Base-by-base conservation (phyloP, 2,888 invertebrate genomes). In the Taenaris catops region DNA sequence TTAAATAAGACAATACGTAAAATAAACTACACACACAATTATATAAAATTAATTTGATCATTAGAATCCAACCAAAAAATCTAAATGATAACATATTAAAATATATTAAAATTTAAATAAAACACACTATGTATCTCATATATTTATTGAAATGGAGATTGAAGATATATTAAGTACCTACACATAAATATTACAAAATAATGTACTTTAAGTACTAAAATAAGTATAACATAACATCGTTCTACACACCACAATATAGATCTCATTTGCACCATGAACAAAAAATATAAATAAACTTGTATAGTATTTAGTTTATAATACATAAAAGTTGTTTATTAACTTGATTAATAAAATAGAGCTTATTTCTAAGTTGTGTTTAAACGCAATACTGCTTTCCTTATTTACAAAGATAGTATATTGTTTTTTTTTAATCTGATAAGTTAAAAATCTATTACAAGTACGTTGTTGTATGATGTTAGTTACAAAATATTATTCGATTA, bases 181-280 rank as follows among this genome's bases (percentile, higher is more conserved):
- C 47, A 55, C 31, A 44, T 49, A 47, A 46, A 49, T 51, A 53
- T 34, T 48, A 32, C 38, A 53, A 49, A 43, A 46, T 44, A 44
- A 50, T 47, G 49, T 54, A 55, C 47, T 52, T 52, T 42, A 49
- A 51, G 54, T 54, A 55, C 54, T 49, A 48, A 45, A 51, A 45
- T 48, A 47, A 44, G 40, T 38, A 45, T 43, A 46, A 48, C 46
- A 48, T 44, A 50, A 48, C 32, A 48, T 39, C 42, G 35, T 42
- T 44, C 39, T 32, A 46, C 41, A 44, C 42, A 38, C 42, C 35
- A 46, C n/a, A 20, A 20, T 43, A 44, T 34, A 43, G 40, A 43
- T 41, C 39, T 37, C 41, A 44, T 34, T 44, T 50, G 49, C 50
- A 49, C 49, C 46, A 41, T 14, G 41, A 39, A 44, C 24, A 42